phyloP scores from a whole-genome alignment of 64 coral and sea anemone species.

The Montipora sp. region DNA sequence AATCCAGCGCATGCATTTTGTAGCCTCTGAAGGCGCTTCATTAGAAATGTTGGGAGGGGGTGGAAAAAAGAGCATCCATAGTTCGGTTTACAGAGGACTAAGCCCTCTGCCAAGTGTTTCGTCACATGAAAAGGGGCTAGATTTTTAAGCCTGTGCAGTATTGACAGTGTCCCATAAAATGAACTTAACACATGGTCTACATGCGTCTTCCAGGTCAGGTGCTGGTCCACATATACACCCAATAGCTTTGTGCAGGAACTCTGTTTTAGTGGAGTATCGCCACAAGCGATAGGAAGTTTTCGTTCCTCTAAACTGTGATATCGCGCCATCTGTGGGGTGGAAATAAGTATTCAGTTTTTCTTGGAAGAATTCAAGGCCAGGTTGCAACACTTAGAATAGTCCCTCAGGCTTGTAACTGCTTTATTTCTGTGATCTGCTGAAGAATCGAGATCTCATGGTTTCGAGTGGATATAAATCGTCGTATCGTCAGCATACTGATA shows the following conservation, averaged over 20 bases:
- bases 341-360: constrained; percentile 60
- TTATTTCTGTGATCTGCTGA: background rate
- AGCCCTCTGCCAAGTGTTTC: constrained; percentile 50
- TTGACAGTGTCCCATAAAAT: constrained; percentile 50
- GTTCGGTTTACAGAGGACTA: constrained; percentile 55
- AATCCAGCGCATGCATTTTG: constrained; percentile 63
- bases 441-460: too few relatives aligned
- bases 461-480: too few relatives aligned
- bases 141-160: constrained; percentile 63
- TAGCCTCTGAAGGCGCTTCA: constrained; percentile 29
- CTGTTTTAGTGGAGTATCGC: constrained; percentile 13
- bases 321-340: background rate
- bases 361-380: constrained; percentile 56
- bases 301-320: too few relatives aligned
- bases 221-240: constrained; percentile 43
- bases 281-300: constrained; percentile 22
- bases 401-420: constrained; percentile 10
- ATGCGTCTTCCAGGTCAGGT: constrained; percentile 58
- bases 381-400: constrained; percentile 53
- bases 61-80: constrained; percentile 29
- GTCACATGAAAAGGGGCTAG: background rate
- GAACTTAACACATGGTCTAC: constrained; percentile 24
- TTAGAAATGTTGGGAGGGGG: constrained; percentile 43
- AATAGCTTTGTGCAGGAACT: constrained; percentile 53
- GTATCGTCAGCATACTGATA: too few relatives aligned